These are phyloP conservation scores for Dolichopus griseipennis DNA, from an alignment of 2,888 invertebrate species.

Conservation along the genomic window DNA sequence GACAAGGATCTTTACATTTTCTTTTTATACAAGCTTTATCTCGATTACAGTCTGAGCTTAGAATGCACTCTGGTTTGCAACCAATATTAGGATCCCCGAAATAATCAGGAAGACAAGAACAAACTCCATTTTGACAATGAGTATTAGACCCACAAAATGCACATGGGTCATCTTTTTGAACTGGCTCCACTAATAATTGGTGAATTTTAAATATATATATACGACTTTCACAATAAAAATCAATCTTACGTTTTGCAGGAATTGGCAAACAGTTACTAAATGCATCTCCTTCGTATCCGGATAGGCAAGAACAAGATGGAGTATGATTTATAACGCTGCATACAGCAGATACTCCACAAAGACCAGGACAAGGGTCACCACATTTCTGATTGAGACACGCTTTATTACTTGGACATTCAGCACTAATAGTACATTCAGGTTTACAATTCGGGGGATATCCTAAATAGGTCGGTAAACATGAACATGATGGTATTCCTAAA, in stretches of 20 bases:
- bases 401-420: slow-evolving; percentile 60
- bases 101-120: too few species aligned
- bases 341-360: slow-evolving; percentile 56
- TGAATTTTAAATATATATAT: background rate
- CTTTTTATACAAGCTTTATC: slow-evolving; percentile 61
- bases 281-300: slow-evolving; percentile 59
- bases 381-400: slow-evolving; percentile 67
- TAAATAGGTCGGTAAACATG: slow-evolving; percentile 54
- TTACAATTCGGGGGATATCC: slow-evolving; percentile 63
- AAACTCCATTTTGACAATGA: too few species aligned
- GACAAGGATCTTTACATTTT: slow-evolving; percentile 71
- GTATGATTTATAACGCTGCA: slow-evolving; percentile 62
- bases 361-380: slow-evolving; percentile 62
- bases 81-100: slow-evolving; percentile 66
- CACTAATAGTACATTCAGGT: slow-evolving; percentile 62
- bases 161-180: slow-evolving; percentile 22
- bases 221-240: slow-evolving; percentile 26
- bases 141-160: too few species aligned
- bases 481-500: slow-evolving; percentile 54
- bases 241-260: slow-evolving; percentile 32
- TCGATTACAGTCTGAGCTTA: slow-evolving; percentile 62
- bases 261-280: slow-evolving; percentile 59
- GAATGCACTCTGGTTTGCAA: slow-evolving; percentile 73
- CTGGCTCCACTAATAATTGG: slow-evolving; percentile 24
- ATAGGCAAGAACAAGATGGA: slow-evolving; percentile 58